Conservation (phyloP, 2,888 invertebrate species). For the Hypselothyrea guttata region DNA sequence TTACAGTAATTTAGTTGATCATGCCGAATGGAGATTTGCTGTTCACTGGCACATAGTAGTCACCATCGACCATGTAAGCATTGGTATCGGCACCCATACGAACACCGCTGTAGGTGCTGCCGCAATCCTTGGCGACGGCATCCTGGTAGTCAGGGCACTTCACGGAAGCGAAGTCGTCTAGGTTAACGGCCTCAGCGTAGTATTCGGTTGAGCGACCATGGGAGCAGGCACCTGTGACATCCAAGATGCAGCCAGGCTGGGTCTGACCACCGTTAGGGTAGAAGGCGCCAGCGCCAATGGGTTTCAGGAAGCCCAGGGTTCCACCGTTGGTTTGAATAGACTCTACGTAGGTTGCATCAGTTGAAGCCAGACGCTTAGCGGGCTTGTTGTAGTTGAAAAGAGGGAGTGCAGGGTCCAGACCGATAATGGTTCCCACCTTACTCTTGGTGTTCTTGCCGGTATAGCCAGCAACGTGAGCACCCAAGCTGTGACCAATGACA, state of each 20-base stretch:
- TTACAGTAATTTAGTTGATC: conserved; percentile 43
- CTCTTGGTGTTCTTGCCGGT: conserved; percentile 84
- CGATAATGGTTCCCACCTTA: conserved; percentile 84
- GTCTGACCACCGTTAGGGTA: conserved; percentile 84
- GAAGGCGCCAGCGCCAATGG: conserved; percentile 83
- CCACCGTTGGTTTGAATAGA: conserved; percentile 80
- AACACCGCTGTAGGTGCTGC: conserved; percentile 59
- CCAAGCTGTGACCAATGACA: conserved; percentile 85
- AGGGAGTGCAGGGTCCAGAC: conserved; percentile 80
- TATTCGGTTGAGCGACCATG: conserved; percentile 82
- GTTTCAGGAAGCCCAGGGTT: conserved; percentile 75
- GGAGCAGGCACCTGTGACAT: conserved; percentile 81
- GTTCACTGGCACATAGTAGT: conserved; percentile 79
- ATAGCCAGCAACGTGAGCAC: conserved; percentile 85
- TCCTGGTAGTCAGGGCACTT: conserved; percentile 67
- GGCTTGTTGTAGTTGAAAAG: conserved; percentile 72
- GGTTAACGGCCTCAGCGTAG: conserved; percentile 82
- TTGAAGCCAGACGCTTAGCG: conserved; percentile 59
- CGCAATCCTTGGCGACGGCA: conserved; percentile 66
- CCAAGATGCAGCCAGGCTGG: conserved; percentile 83
- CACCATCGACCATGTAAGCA: conserved; percentile 72
- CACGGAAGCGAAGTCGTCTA: conserved; percentile 72
- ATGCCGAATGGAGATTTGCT: conserved; percentile 76
- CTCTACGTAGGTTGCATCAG: conserved; percentile 79
- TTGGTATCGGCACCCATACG: conserved; percentile 78